Evolutionary conservation across 2,113 vertebrate genomes (phyloP), one percentile per base, ranked within the genome.

Genomic region (Antennarius striatus): DNA sequence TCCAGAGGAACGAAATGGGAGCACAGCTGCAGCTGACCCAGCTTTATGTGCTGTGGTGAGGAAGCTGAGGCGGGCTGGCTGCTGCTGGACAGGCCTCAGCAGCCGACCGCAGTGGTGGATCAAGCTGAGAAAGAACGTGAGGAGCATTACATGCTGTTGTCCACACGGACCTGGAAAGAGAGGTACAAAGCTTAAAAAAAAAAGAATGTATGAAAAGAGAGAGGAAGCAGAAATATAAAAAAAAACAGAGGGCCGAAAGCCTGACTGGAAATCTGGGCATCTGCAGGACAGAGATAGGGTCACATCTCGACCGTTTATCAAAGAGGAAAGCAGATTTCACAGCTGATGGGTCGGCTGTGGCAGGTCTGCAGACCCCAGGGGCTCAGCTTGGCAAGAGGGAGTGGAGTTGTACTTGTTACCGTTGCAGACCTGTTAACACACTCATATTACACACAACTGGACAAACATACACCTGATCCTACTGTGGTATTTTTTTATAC

Each of bases 281-380:
- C 92, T 92, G 90, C 83, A 77, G 88, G 83, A 86, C 86, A 86
- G 86, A 91, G 92, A 93, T 91, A 91, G 90, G 90, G 88, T 91
- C 92, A 90, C 84, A 89, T 90, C 88, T 92, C 70, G 15, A 81
- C 64, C 73, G 82, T 88, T 92, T 90, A 91, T 91, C 90, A 85
- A 88, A 86, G 86, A 87, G 87, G 84, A 86, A 86, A 91, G 89
- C 89, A 91, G 88, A 92, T 91, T 90, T 91, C 88, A 90, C 91
- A 90, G 90, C 87, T 90, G 92, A 92, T 92, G 84, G 82, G 85
- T 73, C 51, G 80, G 80, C 82, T 28, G 75, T 82, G 76, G 85
- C 82, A 82, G 86, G 72, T 86, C 79, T 79, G 79, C 48, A 71
- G 85, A 86, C 83, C 73, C 71, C 77, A 86, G 72, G 78, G 80